Evolutionary conservation across 1,140 invertebrate genomes (phyloP).

Genomic region (Panulirus ornatus): DNA sequence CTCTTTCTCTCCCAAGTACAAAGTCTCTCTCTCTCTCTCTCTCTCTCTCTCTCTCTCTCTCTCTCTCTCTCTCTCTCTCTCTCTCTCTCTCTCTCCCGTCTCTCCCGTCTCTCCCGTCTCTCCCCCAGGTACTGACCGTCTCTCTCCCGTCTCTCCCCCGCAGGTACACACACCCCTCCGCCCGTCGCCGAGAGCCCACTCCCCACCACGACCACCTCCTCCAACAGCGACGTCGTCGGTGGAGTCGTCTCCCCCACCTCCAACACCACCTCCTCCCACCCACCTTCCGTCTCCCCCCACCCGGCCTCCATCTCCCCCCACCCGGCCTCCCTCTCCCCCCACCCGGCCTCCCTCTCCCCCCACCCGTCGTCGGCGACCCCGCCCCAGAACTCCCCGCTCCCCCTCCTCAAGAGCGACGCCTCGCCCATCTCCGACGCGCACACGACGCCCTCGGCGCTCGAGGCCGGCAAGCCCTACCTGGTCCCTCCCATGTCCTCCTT

Average conservation of each 20-base stretch:
- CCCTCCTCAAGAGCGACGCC: constrained; percentile 66
- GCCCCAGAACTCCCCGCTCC: constrained; percentile 67
- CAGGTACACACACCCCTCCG: constrained; percentile 63
- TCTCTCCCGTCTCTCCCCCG: not conserved
- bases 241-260: constrained; percentile 54
- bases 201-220: constrained; percentile 25
- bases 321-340: constrained; percentile 54
- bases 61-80: not conserved
- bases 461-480: constrained; percentile 60
- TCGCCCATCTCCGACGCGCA: constrained; percentile 18
- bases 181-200: constrained; percentile 62
- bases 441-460: constrained; percentile 26
- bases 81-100: not conserved
- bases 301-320: constrained; percentile 49
- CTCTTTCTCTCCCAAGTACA: constrained; percentile 8
- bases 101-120: not conserved
- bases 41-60: not conserved
- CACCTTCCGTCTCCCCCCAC: constrained; percentile 52
- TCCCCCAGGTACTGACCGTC: not conserved
- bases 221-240: not conserved
- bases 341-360: constrained; percentile 61
- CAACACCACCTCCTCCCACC: constrained; percentile 56
- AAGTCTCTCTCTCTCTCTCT: too few species aligned
- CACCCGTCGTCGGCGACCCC: constrained; percentile 49
- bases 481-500: constrained; percentile 69